phyloP scores from a whole-genome alignment of 2,797 vertebrate genomes.

The Myoxocephalus aenaeus region DNA sequence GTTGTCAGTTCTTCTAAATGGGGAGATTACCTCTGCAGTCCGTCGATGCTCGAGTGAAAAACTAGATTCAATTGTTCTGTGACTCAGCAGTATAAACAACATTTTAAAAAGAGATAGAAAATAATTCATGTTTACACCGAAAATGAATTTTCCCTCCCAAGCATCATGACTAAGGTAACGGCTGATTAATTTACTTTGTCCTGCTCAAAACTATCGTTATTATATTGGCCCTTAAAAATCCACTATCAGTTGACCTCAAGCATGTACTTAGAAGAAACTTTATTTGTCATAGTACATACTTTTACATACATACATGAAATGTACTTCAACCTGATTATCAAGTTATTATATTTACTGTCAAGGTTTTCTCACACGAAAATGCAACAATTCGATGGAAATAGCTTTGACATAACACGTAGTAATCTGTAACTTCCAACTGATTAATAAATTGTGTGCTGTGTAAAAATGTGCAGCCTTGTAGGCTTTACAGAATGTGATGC shows the following conservation, averaged over 20 bases:
- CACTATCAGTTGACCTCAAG: not conserved
- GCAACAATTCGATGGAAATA: not conserved
- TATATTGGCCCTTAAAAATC: not conserved
- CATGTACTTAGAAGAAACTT: not conserved
- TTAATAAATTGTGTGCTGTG: slow-evolving; percentile 12
- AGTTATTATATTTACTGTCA: not conserved
- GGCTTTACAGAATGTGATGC: slow-evolving; percentile 36
- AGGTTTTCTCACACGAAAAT: not conserved
- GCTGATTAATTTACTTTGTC: not conserved
- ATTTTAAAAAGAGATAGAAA: not conserved
- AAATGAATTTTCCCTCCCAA: not conserved
- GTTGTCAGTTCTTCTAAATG: slow-evolving; percentile 24
- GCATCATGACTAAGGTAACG: not conserved
- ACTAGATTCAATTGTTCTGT: not conserved
- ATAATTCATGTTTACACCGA: not conserved
- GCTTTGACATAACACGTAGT: not conserved
- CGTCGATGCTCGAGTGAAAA: slow-evolving; percentile 15
- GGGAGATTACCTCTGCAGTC: not conserved
- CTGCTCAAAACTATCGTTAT: not conserved
- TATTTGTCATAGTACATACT: too few species aligned
- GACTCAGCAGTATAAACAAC: not conserved
- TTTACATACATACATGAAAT: too few species aligned
- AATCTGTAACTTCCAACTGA: slow-evolving; percentile 5
- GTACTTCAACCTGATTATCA: not conserved
- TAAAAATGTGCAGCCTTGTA: slow-evolving; percentile 33